Evolutionary conservation across 2,113 vertebrate genomes (phyloP), one percentile per base, ranked within the genome.

Genomic region (Psittacara wagleri): DNA sequence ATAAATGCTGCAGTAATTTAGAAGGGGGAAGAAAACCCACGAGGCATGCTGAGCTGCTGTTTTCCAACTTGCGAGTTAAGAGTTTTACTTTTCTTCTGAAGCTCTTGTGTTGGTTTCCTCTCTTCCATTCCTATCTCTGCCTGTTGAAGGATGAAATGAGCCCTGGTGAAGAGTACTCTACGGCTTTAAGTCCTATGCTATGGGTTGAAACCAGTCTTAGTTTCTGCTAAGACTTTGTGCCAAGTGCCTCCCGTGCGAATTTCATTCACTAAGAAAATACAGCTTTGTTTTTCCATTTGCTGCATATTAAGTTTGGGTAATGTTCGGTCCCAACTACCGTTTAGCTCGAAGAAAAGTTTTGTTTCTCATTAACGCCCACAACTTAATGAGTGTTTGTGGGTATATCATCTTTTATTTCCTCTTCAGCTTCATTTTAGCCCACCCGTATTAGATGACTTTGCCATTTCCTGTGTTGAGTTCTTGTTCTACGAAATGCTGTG

Each of bases 1-100:
- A 93, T 91, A 92, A 92, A 86, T 73, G 52, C 62, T 93, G 46
- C 88, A 92, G 23, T 86, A 78, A 96, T 88, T 76, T 90, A 57
- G 87, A 95, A 91, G 70, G 57, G 57, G 67, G 82, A 93, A 89
- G 83, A 92, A 90, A 96, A 48, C 77, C 90, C 83, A 95, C 10
- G 0, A 88, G 83, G 83, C 92, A 43, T 70, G 54, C 86, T 82
- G 92, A 90, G 80, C 76, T 81, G 80, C 92, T 88, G 22, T 94
- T 96, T 92, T 94, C 64, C 64, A 93, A 49, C 82, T 76, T 85
- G 10, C 7, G 6, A 3, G 31, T 63, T 84, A 43, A 43, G 28
- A 31, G 24, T n/a, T 61, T 13, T n/a, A 22, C 37, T 43, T 27
- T 17, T 67, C 55, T 41, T 3, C 37, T 76, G 72, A 79, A 79